Base-by-base conservation (phyloP, 2,797 vertebrate genomes). In the Gadopsis marmoratus region DNA sequence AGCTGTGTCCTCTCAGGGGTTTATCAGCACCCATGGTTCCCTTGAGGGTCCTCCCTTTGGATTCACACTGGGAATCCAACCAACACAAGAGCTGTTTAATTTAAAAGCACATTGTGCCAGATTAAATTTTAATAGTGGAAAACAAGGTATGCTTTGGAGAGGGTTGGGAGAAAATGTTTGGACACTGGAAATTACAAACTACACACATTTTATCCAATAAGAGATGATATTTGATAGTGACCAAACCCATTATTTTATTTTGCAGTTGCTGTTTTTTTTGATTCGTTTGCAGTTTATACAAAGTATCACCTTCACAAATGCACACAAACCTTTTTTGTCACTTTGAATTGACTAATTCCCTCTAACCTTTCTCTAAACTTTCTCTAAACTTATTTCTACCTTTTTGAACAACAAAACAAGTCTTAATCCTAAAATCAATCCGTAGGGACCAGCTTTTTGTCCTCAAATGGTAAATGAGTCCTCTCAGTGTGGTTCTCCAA, bases 1-100 rank as follows among this genome's bases (percentile, higher is more conserved):
- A 82, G 67, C 67, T 71, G 78, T 71, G 59, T 64, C 69, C 60
- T 81, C 74, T 60, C 6, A 37, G 45, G 71, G 59, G 31, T 67
- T 80, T 73, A 60, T 58, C 68, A 62, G 70, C 31, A 58, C 21
- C 61, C 37, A 61, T 3, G 6, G 14, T 48, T 82, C 55, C 70
- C 56, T 69, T 43, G 33, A 61, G 72, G 54, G 19, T 54, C 50
- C 48, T 39, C 23, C 26, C 51, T 62, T 31, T 64, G 10, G 63
- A 74, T 69, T 85, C 64, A 60, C 21, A 37, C 19, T 11, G 45
- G 29, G 33, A 74, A 79, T 23, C 39, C 58, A 62, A 39, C 59
- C 31, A 67, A 43, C 3, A 5, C 13, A 68, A 48, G 45, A 59
- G 7, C 39, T 64, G 16, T 61, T 64, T 66, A n/a, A 78, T 61